Evolutionary conservation across 1,140 invertebrate genomes (phyloP).

Genomic region (Sinonovacula constricta): DNA sequence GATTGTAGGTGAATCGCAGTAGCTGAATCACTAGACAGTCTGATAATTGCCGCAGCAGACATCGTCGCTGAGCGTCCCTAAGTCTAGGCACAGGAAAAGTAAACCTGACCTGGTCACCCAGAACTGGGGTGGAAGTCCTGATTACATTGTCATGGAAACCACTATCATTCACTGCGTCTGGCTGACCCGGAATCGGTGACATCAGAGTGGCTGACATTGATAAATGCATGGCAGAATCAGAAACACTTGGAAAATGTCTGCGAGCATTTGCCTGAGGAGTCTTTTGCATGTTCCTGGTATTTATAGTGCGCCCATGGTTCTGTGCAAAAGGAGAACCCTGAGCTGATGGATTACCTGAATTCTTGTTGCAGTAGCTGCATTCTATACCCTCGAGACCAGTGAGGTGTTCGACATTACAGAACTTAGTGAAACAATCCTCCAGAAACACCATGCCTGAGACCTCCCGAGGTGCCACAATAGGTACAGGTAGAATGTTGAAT

Average conservation of each 20-base stretch:
- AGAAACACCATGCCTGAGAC: conserved; percentile 69
- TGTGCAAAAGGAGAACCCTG: not conserved
- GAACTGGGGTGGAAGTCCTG: conserved; percentile 74
- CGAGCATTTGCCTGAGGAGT: not conserved
- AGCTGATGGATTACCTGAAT: not conserved
- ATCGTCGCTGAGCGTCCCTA: conserved; percentile 69
- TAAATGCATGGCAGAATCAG: conserved; percentile 57
- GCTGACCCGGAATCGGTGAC: conserved; percentile 67
- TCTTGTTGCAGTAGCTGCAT: conserved; percentile 50
- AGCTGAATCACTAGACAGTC: conserved; percentile 76
- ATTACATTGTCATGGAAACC: conserved; percentile 73
- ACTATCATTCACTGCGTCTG: conserved; percentile 68
- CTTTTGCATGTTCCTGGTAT: not conserved
- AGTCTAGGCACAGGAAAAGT: conserved; percentile 28
- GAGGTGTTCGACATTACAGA: conserved; percentile 74
- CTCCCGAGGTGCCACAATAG: conserved; percentile 65
- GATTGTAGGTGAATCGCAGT: conserved; percentile 72
- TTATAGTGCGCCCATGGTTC: no score
- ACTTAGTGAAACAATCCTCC: conserved; percentile 74
- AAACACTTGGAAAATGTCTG: conserved; percentile 2
- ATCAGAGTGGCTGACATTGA: conserved; percentile 36
- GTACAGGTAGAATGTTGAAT: conserved; percentile 75
- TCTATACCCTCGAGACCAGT: conserved; percentile 60
- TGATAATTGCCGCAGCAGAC: conserved; percentile 73
- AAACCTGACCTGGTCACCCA: conserved; percentile 16